Percentiles rank a stretch among this genome's conserved stretches.
Evolutionary conservation across 1,140 invertebrate species (phyloP).

Genomic region (Pseudomyrmex gracilis): DNA sequence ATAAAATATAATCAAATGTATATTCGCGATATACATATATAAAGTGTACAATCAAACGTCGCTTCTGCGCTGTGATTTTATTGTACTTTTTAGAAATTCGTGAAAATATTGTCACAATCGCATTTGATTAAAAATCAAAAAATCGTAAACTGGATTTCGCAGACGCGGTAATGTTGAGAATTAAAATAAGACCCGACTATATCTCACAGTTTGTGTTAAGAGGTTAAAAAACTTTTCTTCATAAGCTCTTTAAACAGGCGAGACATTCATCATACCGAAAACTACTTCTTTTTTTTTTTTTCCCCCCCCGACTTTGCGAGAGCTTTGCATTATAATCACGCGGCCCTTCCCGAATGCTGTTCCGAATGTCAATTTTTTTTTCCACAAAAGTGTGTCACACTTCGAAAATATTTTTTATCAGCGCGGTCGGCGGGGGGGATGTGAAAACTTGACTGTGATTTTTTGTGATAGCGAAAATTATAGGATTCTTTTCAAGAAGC

Average conservation of each 20-base stretch:
- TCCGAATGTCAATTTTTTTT: conserved; percentile 1
- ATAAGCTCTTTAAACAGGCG: neutral
- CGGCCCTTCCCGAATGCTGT: neutral
- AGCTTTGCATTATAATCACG: neutral
- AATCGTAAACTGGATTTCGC: neutral
- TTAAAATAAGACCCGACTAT: neutral
- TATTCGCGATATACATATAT: too few relatives aligned
- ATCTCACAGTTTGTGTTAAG: neutral
- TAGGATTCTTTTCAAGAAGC: neutral
- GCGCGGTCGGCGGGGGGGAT: too few relatives aligned
- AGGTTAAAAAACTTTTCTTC: conserved; percentile 2
- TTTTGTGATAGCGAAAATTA: too few relatives aligned
- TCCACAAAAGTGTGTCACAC: neutral
- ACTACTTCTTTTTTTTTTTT: neutral
- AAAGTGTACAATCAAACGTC: too few relatives aligned
- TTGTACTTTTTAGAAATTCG: neutral
- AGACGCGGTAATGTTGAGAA: neutral
- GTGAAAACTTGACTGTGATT: too few relatives aligned
- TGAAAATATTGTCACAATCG: neutral
- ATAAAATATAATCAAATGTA: neutral
- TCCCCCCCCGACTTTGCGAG: neutral
- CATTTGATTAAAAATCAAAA: neutral
- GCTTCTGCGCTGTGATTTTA: too few relatives aligned
- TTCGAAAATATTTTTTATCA: conserved; percentile 8
- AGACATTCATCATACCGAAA: neutral